These are phyloP conservation scores for Polia nebulosa DNA, from an alignment of 2,888 invertebrate genomes.

Conservation along the genomic window DNA sequence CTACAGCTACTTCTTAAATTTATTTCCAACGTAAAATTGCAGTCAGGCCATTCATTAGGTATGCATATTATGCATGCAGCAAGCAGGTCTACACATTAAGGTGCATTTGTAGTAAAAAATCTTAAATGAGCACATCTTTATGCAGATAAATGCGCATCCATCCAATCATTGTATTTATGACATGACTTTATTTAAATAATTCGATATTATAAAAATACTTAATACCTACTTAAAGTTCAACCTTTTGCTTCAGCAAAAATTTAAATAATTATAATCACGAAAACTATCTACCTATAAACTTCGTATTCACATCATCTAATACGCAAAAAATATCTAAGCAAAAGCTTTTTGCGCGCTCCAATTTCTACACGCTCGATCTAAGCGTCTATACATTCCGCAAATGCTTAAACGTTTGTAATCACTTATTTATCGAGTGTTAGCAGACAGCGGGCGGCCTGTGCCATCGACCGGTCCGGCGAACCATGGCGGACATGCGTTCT, in stretches of 20 bases:
- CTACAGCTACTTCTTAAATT: background rate
- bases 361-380: conserved; percentile 12
- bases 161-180: background rate
- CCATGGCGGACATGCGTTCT: conserved; percentile 65
- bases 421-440: conserved; percentile 66
- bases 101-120: conserved; percentile 37
- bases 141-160: background rate
- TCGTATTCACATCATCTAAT: background rate
- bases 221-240: no score
- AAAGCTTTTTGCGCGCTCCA: conserved; percentile 31
- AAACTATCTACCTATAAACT: background rate
- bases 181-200: conserved; percentile 12
- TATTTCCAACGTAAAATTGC: background rate
- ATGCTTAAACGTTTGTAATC: conserved; percentile 58
- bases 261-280: no score
- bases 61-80: conserved; percentile 3
- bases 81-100: background rate
- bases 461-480: conserved; percentile 78
- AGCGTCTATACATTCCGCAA: conserved; percentile 38
- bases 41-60: background rate
- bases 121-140: conserved; percentile 5
- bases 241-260: no score
- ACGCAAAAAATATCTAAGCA: background rate
- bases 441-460: conserved; percentile 68
- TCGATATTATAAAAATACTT: background rate